Base-by-base conservation (phyloP, 2,113 vertebrate genomes). In the Galbula dea region DNA sequence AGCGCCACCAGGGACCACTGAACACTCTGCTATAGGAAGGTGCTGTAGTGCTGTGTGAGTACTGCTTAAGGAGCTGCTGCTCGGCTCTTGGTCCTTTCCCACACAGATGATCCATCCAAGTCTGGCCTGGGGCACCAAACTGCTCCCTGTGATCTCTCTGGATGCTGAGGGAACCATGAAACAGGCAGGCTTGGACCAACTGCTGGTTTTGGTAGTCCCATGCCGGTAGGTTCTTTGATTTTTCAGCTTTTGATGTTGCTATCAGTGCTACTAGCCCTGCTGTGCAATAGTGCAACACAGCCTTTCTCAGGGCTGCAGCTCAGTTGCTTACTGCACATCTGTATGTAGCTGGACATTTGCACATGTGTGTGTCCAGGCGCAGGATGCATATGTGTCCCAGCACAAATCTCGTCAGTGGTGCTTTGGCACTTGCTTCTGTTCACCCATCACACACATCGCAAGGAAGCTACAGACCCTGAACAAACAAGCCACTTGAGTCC, bases 401-500 rank as follows among this genome's bases (percentile, higher is more conserved):
- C 37, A 21, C 34, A 29, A 75, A 52, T 7, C 26, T 26, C n/a
- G 3, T 5, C 51, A 6, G 19, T 9, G 29, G 15, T 3, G 5
- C 52, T 39, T 62, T 27, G 63, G 46, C 11, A 55, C 32, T 24
- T 57, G 29, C 41, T 66, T n/a, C 58, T 58, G 9, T 21, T 46
- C 1, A 0, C 27, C 23, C 7, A 4, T 54, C 0, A 2, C 39
- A 13, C 13, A 3, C 0, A 1, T 18, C 27, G 18, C 1, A 0
- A 34, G 39, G 51, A 59, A 58, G 69, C 17, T 27, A 46, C 41
- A 46, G 73, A 22, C 29, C 12, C 30, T 0, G 0, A 55, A 59
- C 1, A 2, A 32, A 58, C 30, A 23, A 77, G 18, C 15, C 27
- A 23, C 15, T 5, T 24, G 15, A 13, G 52, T 45, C 12, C 16